These are phyloP conservation scores for Eristalinus aeneus DNA, from an alignment of 2,888 invertebrate genomes.

Conservation along the genomic window DNA sequence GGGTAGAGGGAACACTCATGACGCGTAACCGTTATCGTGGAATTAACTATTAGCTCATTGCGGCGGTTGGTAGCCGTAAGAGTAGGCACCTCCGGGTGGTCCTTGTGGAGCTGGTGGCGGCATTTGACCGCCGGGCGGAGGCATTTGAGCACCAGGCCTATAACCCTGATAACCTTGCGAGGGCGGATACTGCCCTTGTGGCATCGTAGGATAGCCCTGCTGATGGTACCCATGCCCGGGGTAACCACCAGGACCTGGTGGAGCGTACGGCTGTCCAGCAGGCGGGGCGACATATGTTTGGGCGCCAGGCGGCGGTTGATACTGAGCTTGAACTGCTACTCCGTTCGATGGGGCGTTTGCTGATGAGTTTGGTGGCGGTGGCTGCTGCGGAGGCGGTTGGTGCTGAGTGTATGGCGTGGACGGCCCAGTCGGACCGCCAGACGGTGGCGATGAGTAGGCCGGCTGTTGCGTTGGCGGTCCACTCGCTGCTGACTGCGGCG, in stretches of 20 bases:
- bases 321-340: constrained; percentile 79
- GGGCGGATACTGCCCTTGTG: constrained; percentile 84
- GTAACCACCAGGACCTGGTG: constrained; percentile 81
- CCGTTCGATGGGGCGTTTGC: constrained; percentile 76
- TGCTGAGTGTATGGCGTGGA: constrained; percentile 76
- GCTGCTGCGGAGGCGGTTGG: constrained; percentile 75
- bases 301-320: constrained; percentile 78
- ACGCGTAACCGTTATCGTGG: constrained; percentile 26
- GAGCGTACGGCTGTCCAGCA: constrained; percentile 77
- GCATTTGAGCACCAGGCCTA: constrained; percentile 83
- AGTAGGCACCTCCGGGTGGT: constrained; percentile 88
- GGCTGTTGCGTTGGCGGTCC: constrained; percentile 77
- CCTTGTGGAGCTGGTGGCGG: constrained; percentile 85
- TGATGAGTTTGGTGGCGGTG: constrained; percentile 79
- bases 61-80: constrained; percentile 91
- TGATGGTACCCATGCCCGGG: constrained; percentile 82
- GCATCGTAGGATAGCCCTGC: constrained; percentile 83
- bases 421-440: constrained; percentile 74
- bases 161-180: constrained; percentile 86
- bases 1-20: not conserved
- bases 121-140: constrained; percentile 81
- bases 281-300: constrained; percentile 79
- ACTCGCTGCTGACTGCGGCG: constrained; percentile 76
- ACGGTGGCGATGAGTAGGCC: constrained; percentile 78
- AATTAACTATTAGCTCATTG: constrained; percentile 74